Conservation (phyloP, 2,797 vertebrate species). For the Synanceia verrucosa region DNA sequence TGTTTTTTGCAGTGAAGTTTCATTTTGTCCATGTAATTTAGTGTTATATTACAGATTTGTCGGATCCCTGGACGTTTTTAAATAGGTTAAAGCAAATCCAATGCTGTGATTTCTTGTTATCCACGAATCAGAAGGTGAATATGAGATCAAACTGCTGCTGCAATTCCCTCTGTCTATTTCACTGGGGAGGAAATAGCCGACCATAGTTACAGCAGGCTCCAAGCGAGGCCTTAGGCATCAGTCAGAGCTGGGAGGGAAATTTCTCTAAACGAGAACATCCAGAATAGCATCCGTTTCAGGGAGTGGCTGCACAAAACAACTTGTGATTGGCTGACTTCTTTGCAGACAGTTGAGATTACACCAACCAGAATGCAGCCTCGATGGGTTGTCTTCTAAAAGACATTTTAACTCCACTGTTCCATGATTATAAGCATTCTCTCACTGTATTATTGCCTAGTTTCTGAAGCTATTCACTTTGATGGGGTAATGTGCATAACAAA, state of each 20-base stretch:
- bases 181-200: slow-evolving; percentile 46
- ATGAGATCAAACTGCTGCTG: slow-evolving; percentile 47
- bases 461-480: slow-evolving; percentile 22
- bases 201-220: slow-evolving; percentile 53
- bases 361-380: slow-evolving; percentile 17
- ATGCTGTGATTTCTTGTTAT: slow-evolving; percentile 42
- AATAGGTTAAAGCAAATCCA: slow-evolving; percentile 12
- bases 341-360: slow-evolving; percentile 20
- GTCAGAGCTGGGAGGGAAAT: slow-evolving; percentile 55
- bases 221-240: slow-evolving; percentile 59
- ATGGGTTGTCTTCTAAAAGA: slow-evolving; percentile 17
- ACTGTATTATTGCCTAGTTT: slow-evolving; percentile 7
- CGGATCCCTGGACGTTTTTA: slow-evolving; percentile 16
- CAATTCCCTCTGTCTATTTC: slow-evolving; percentile 42
- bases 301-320: slow-evolving; percentile 38
- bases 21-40: background rate
- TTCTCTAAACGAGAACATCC: slow-evolving; percentile 35
- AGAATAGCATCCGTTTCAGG: slow-evolving; percentile 51
- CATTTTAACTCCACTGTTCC: slow-evolving; percentile 10
- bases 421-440: slow-evolving; percentile 5
- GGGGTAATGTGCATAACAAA: slow-evolving; percentile 26
- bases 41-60: background rate
- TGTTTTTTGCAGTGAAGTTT: background rate
- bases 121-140: slow-evolving; percentile 50
- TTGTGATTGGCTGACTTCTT: slow-evolving; percentile 51